Conservation (phyloP, 2,113 vertebrate species). For the Eolophus roseicapilla region DNA sequence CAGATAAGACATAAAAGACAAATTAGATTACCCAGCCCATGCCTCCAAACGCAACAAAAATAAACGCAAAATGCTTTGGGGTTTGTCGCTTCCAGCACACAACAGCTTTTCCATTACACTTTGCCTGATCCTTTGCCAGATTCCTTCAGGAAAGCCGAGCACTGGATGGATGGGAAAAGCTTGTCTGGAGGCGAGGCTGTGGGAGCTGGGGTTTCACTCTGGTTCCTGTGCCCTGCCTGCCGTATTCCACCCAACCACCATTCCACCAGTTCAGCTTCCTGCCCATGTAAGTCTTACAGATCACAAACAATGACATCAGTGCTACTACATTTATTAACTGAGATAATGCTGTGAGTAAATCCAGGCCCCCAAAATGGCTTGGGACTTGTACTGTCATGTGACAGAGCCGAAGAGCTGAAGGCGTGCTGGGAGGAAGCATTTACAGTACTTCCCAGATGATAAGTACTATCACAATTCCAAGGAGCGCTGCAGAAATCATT, state of each 20-base stretch:
- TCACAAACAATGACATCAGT: not conserved
- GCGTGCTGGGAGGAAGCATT: not conserved
- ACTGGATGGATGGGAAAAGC: not conserved
- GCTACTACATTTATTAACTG: not conserved
- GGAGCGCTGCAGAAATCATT: not conserved
- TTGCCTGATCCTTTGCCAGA: not conserved
- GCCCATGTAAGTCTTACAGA: not conserved
- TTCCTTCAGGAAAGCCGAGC: not conserved
- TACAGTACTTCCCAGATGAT: not conserved
- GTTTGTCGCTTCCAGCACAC: not conserved
- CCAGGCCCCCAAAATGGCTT: not conserved
- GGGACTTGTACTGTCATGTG: not conserved
- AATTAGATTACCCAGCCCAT: not conserved
- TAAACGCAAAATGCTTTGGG: not conserved
- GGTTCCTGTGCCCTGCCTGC: not conserved
- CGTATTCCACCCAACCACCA: not conserved
- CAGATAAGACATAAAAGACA: conserved; percentile 14
- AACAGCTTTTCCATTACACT: not conserved
- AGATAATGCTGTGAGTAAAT: not conserved
- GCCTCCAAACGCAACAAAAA: not conserved
- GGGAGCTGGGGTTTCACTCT: not conserved
- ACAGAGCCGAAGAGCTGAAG: not conserved
- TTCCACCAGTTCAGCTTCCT: not conserved
- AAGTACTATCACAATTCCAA: not conserved
- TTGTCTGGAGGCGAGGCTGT: not conserved